Base-by-base conservation (phyloP, 1,140 invertebrate genomes). In the Drosophila bifasciata region DNA sequence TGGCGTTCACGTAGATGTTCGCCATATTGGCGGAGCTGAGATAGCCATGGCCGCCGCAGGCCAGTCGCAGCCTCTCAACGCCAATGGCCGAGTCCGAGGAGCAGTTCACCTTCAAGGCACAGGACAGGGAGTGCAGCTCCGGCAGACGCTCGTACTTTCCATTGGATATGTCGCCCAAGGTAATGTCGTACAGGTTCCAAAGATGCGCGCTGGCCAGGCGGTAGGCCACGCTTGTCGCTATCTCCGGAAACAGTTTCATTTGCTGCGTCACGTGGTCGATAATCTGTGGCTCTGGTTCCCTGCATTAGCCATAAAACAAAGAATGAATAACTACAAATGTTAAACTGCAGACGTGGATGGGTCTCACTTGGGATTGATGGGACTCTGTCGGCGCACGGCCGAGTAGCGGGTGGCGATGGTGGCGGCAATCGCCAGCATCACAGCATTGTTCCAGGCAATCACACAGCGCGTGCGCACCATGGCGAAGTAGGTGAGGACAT, bases 1-100 rank as follows among this genome's bases (percentile, higher is more conserved):
- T 96, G 3, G 95, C 94, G 48, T 94, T 91, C 1, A 94, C 94
- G 91, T 97, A 98, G 5, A 96, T 94, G 45, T 94, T 92, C 21
- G 97, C 97, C 43, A 99, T 92, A 91, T 96, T 97, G 77, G 96
- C 96, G 11, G 95, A 94, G 13, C 94, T 93, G 92, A 97, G 96
- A 92, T 97, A 99, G 5, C 98, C 98, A 91, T 99, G 98, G 5
- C 98, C 98, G 21, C 98, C 98, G 92, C 98, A 99, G 9, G 97
- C 92, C 61, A 97, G 92, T 15, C 98, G 94, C n/a, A 91, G 48
- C 77, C 96, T 95, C 91, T 98, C 97, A 19, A 97, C 94, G 7
- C 94, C 95, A 23, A 76, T 79, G 5, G 95, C 93, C 25, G 94
- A 94, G 83, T 96, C 95, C 16, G 94, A 92, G 1, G 97, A 95